Evolutionary conservation across 2,888 invertebrate species (phyloP).

Genomic region (Cephalotes varians): DNA sequence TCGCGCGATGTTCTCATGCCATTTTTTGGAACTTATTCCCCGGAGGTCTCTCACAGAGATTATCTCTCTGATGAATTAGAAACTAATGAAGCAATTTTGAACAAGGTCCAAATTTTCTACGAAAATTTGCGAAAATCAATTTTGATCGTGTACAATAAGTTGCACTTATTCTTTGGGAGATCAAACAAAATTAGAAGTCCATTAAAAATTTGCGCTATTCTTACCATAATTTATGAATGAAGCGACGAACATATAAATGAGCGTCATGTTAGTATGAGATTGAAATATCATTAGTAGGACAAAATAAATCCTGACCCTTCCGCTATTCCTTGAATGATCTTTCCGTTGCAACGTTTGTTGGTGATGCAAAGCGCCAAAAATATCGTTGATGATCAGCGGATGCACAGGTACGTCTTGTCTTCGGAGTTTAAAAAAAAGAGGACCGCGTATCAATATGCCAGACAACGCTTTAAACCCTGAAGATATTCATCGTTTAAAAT

Average conservation of each 20-base stretch:
- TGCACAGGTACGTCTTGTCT: conserved; percentile 63
- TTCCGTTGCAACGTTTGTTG: conserved; percentile 39
- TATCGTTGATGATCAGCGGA: conserved; percentile 69
- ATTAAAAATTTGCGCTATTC: neutral
- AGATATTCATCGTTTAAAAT: conserved; percentile 45
- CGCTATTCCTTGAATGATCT: conserved; percentile 16
- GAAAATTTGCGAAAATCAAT: neutral
- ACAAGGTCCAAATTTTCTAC: neutral
- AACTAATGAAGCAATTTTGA: conserved; percentile 38
- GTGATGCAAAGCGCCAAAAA: conserved; percentile 64
- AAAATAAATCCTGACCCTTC: conserved; percentile 58
- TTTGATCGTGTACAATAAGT: neutral
- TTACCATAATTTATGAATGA: conserved; percentile 49
- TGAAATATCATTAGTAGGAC: conserved; percentile 63
- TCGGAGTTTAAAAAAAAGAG: conserved; percentile 47
- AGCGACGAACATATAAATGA: conserved; percentile 66
- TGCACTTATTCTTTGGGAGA: neutral
- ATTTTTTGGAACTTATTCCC: neutral
- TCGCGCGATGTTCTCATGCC: conserved; percentile 43
- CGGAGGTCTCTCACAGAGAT: neutral
- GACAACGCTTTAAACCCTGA: conserved; percentile 18
- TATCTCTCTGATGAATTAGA: conserved; percentile 8
- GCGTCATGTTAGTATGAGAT: conserved; percentile 54
- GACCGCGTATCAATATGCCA: conserved; percentile 64
- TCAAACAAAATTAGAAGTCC: neutral